Evolutionary conservation across 1,140 invertebrate species (phyloP).

Genomic region (Melitaea cinxia): DNA sequence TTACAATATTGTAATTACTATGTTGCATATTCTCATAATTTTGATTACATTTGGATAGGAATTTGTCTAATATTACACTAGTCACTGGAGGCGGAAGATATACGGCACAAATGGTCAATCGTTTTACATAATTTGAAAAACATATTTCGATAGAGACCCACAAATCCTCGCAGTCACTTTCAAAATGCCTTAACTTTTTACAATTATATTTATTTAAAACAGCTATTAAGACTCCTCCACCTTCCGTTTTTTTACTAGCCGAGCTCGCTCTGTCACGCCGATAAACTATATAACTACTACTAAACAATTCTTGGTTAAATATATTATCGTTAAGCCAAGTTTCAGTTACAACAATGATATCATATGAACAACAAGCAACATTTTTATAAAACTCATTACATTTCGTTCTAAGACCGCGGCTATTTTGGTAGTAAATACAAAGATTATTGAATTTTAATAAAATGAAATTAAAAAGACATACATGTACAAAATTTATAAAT

Average conservation of each 20-base stretch:
- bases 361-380: no score
- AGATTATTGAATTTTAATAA: neutral
- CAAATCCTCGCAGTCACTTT: no score
- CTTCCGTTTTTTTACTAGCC: neutral
- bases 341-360: constrained; percentile 25
- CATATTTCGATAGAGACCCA: no score
- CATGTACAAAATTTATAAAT: neutral
- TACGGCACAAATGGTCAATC: no score
- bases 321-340: constrained; percentile 25
- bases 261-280: constrained; percentile 15
- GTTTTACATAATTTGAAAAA: no score
- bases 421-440: constrained; percentile 14
- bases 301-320: constrained; percentile 29
- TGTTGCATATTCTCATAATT: no score
- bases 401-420: constrained; percentile 1
- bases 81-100: no score
- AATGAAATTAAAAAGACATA: neutral
- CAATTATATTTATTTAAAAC: constrained; percentile 6
- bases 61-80: no score
- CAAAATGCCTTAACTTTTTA: neutral
- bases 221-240: constrained; percentile 1
- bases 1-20: no score
- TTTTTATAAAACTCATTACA: constrained; percentile 2
- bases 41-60: no score
- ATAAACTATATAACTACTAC: constrained; percentile 26